A percentile compares a stretch with the other conserved stretches of the same genome.
Evolutionary conservation across 2,888 invertebrate genomes (phyloP).

Genomic region (Paralinhomoeus sp.): DNA sequence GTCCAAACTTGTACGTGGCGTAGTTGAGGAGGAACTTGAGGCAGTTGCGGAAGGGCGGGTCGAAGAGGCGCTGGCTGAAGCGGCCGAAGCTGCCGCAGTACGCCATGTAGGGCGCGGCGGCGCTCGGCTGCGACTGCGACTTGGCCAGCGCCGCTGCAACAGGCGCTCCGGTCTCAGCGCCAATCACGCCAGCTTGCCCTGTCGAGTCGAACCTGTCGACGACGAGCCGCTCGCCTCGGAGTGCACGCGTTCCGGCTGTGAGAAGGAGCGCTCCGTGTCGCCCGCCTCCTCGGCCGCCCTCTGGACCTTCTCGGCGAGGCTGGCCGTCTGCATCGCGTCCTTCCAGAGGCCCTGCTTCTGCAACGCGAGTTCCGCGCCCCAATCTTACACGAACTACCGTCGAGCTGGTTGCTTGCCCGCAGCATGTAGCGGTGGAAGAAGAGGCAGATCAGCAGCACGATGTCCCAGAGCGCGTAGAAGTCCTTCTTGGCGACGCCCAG

Average conservation of each 20-base stretch:
- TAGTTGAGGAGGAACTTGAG: conserved; percentile 73
- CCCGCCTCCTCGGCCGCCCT: no score
- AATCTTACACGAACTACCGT: no score
- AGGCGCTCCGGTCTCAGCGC: no score
- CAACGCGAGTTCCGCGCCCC: no score
- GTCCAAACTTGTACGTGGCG: conserved; percentile 86
- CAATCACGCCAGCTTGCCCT: no score
- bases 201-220: no score
- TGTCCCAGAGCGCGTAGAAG: conserved; percentile 71
- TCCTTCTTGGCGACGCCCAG: conserved; percentile 68
- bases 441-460: conserved; percentile 62
- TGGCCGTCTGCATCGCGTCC: conserved; percentile 18
- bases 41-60: conserved; percentile 29
- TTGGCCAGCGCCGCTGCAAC: no score
- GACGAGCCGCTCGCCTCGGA: no score
- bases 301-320: not conserved
- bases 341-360: conserved; percentile 69
- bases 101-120: not conserved
- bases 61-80: not conserved
- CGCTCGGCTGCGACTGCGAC: no score
- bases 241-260: no score
- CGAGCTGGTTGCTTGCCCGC: conserved; percentile 46
- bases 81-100: not conserved
- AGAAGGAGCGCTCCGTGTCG: no score
- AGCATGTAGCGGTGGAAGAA: conserved; percentile 89